Evolutionary conservation across 2,888 invertebrate species (phyloP), one percentile per base, ranked within the genome.

Genomic region (Agriotes lineatus): DNA sequence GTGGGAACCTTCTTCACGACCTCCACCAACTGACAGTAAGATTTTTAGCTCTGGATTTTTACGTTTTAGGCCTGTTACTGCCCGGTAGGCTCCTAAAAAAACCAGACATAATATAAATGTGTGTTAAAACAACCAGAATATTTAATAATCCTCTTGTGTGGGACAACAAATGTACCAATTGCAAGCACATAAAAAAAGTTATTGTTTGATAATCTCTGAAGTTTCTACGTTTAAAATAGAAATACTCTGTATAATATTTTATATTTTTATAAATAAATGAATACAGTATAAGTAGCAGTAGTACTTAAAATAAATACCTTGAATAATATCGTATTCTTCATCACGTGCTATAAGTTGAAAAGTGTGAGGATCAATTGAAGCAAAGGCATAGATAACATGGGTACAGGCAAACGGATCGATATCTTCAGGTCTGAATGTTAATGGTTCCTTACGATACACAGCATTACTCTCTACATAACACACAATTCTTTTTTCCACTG

Each of bases 381-480:
- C 92, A 73, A 90, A 91, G 1, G 90, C 89, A 78, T 93, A 94
- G 70, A 93, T 88, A 1, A 93, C 84, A 78, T 94, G 93, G 1
- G 92, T 91, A 82, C 94, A 94, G 33, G 87, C 85, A 71, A 88
- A 87, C 1, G 87, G 87, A 14, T 93, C 91, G 45, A 92, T 82
- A 58, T 91, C 87, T 18, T 88, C 86, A 0, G 90, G 87, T 0
- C 87, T 87, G 78, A 93, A 90, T 0, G 89, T 87, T 61, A 91
- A 85, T 0, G 92, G 92, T 25, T 90, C 90, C 44, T 87, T 87
- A 52, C 93, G 86, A 80, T 92, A 90, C 1, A 88, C 88, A 1
- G 92, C 88, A 85, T 87, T 88, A 0, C 91, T 90, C 78, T 92
- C 88, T 70, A 92, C 83, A 79, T 92, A 92, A 79, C 93, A 93